Evolutionary conservation across 1,140 invertebrate species (phyloP), one percentile per base, ranked within the genome.

Genomic region (Drosophila erecta): DNA sequence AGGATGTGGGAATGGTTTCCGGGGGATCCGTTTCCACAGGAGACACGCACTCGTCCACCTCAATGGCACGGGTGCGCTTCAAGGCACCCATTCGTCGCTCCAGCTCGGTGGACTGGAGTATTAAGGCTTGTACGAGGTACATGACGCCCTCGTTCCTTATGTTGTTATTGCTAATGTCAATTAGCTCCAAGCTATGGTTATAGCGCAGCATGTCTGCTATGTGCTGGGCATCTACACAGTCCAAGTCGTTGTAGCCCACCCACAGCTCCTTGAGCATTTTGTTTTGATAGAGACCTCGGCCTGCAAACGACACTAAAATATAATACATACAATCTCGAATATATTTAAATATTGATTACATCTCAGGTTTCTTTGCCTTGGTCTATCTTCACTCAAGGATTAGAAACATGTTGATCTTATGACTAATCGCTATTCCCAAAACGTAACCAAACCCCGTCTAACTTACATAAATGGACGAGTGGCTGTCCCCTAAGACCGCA

Each of bases 241-340:
- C 94, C 60, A 98, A 93, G 77, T 95, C 93, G 90, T 98, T 98
- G 90, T 98, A 96, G 54, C 96, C 96, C 71, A 98, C 92, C 81
- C 97, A 96, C 50, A 98, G 93, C 93, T 98, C 97, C 49, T 95
- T 94, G 53, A 98, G 93, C 41, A 94, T 95, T 41, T 94, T 95
- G 93, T 98, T 98, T 79, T 95, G 93, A 90, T 96, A 97, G 12
- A 98, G 92, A 15, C 96, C 96, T 81, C 95, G 94, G 89, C 96
- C 96, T 97, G 93, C 15, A 66, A 66, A 67, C 24, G 22, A 71
- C 27, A 62, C 59, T 62, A 20, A 30, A 62, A 41, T 62, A 59
- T 22, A 62, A 59, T 62, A 62, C 12, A 41, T 33, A 11, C 46
- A 3, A 40, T 20, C 37, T 11, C 20, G 54, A 7, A 1, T 2